phyloP scores from a whole-genome alignment of 2,888 invertebrate genomes.

The Tipula confusa region DNA sequence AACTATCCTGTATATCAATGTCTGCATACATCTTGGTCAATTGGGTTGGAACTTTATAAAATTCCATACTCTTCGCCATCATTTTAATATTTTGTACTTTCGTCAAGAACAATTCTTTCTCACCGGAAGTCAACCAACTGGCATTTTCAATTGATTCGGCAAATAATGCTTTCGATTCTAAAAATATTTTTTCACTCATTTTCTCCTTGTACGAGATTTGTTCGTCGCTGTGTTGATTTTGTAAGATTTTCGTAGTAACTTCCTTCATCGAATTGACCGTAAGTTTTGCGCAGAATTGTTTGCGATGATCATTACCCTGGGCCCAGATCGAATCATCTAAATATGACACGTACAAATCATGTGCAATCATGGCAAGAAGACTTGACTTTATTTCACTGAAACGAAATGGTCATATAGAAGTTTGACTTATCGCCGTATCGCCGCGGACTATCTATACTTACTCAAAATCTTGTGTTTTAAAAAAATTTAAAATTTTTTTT shows the following conservation, averaged over 20 bases:
- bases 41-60: neutral
- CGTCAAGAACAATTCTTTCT: neutral
- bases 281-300: neutral
- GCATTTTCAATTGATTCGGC: neutral
- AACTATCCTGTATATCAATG: neutral
- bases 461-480: neutral
- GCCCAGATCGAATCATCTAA: neutral
- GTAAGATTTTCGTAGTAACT: neutral
- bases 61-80: neutral
- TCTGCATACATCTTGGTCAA: neutral
- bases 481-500: neutral
- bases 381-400: neutral
- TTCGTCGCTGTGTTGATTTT: neutral
- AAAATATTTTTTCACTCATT: neutral
- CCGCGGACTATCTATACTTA: neutral
- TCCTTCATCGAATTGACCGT: neutral
- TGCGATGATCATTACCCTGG: neutral
- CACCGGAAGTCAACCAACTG: neutral
- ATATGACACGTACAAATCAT: constrained; percentile 3
- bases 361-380: neutral
- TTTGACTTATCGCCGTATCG: no score
- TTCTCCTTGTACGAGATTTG: neutral
- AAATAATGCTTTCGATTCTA: neutral
- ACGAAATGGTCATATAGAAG: no score
- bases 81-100: neutral